A percentile compares a stretch with the other conserved stretches of the same genome.
phyloP scores from a whole-genome alignment of 2,113 vertebrate species.

The Panthera leo region DNA sequence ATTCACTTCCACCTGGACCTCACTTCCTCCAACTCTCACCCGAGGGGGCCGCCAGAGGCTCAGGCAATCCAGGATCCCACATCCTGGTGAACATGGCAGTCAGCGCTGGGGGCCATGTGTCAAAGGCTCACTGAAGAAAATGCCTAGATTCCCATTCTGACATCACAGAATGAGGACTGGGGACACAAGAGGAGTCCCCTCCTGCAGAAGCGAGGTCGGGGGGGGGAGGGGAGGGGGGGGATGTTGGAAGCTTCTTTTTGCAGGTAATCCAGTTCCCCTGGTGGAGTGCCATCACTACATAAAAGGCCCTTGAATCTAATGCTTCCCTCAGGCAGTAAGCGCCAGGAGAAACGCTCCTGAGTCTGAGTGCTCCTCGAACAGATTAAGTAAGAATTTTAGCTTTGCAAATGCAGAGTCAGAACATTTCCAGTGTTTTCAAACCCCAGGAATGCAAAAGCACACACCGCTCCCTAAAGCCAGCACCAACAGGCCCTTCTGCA shows the following conservation, averaged over 20 bases:
- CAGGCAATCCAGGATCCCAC: too few species aligned
- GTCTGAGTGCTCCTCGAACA: background rate
- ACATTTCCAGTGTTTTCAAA: background rate
- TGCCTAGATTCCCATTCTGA: background rate
- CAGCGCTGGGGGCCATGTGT: background rate
- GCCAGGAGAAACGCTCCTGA: background rate
- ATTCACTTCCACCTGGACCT: background rate
- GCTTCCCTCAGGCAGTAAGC: background rate
- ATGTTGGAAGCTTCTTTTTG: background rate
- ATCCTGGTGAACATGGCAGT: background rate
- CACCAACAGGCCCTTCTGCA: background rate
- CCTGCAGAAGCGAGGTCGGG: background rate
- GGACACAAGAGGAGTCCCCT: background rate
- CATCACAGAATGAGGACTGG: background rate
- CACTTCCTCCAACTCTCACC: background rate
- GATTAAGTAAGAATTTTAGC: background rate
- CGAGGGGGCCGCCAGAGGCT: background rate
- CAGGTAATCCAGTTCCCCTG: background rate
- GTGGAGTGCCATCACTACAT: background rate
- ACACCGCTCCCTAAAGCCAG: rapidly evolving
- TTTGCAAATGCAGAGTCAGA: background rate
- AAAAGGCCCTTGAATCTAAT: background rate
- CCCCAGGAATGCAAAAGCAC: background rate
- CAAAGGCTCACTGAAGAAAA: background rate
- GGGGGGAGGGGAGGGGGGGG: rapidly evolving